These are phyloP conservation scores for Cottoperca gobio DNA, from an alignment of 2,797 vertebrate species.

Conservation along the genomic window DNA sequence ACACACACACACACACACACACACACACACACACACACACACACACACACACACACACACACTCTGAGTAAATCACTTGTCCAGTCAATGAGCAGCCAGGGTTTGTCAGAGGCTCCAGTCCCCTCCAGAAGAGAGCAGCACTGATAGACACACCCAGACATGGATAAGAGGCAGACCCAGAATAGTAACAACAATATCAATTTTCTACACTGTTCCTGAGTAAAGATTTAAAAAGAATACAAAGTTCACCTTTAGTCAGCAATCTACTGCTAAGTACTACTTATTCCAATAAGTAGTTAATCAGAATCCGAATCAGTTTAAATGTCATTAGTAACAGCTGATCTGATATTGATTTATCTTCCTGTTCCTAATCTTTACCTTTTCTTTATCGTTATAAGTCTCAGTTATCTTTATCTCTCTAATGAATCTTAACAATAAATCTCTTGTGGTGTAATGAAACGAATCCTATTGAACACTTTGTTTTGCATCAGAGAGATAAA, in stretches of 20 bases:
- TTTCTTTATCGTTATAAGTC: background rate
- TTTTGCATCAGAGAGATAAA: constrained; percentile 4
- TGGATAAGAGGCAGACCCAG: constrained; percentile 53
- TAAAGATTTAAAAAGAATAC: constrained; percentile 18
- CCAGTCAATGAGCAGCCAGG: constrained; percentile 16
- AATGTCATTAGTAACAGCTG: constrained; percentile 4
- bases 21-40: background rate
- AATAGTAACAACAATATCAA: constrained; percentile 66
- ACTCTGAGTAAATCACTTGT: constrained; percentile 9
- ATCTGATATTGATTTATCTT: constrained; percentile 14
- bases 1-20: background rate
- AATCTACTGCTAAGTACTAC: background rate
- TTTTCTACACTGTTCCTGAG: constrained; percentile 38
- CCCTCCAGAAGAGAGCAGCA: constrained; percentile 32
- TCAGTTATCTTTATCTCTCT: background rate
- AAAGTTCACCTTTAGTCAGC: background rate
- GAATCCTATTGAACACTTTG: background rate
- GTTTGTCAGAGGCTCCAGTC: constrained; percentile 34
- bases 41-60: constrained; percentile 1
- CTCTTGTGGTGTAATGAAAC: background rate
- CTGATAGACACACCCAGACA: constrained; percentile 50
- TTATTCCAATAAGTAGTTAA: background rate
- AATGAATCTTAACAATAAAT: background rate
- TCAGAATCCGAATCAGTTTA: background rate
- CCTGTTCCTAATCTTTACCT: background rate